Conservation (phyloP, 2,797 vertebrate genomes). For the Clarias fuscus region DNA sequence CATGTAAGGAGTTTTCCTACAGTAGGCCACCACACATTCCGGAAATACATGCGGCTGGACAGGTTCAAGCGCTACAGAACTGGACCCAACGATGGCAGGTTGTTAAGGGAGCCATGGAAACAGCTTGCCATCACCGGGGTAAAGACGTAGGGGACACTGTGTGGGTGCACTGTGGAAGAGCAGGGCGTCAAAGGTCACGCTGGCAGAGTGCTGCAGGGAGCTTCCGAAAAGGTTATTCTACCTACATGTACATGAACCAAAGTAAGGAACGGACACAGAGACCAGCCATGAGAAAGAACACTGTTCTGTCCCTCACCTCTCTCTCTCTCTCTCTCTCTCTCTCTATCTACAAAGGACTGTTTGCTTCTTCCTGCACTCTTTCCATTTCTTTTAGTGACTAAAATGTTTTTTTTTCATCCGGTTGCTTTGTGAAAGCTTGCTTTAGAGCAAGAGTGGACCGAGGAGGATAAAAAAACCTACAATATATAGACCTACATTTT, state of each 20-base stretch:
- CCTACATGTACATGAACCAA: constrained; percentile 30
- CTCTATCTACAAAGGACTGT: not conserved
- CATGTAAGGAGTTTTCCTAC: not conserved
- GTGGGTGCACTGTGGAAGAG: constrained; percentile 20
- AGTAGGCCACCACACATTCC: not conserved
- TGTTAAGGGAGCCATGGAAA: constrained; percentile 24
- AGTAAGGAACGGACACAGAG: constrained; percentile 19
- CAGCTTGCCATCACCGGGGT: not conserved
- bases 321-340: not conserved
- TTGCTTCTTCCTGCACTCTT: not conserved
- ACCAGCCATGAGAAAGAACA: constrained; percentile 2
- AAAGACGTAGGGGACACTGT: constrained; percentile 15
- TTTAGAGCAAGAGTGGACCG: constrained; percentile 1
- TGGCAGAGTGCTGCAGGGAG: constrained; percentile 17
- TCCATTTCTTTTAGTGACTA: constrained; percentile 15
- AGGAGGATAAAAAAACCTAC: not conserved
- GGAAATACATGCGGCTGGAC: not conserved
- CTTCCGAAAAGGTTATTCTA: constrained; percentile 43
- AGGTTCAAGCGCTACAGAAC: not conserved
- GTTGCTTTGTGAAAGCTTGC: constrained; percentile 31
- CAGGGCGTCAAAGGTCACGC: constrained; percentile 35
- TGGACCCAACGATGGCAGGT: not conserved
- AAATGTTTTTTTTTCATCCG: constrained; percentile 40
- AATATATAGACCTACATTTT: not conserved
- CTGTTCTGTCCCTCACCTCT: constrained; percentile 6